A percentile compares a stretch with the other conserved stretches of the same genome.
phyloP scores from a whole-genome alignment of 2,888 invertebrate species.

The Agapetus fuscipes region DNA sequence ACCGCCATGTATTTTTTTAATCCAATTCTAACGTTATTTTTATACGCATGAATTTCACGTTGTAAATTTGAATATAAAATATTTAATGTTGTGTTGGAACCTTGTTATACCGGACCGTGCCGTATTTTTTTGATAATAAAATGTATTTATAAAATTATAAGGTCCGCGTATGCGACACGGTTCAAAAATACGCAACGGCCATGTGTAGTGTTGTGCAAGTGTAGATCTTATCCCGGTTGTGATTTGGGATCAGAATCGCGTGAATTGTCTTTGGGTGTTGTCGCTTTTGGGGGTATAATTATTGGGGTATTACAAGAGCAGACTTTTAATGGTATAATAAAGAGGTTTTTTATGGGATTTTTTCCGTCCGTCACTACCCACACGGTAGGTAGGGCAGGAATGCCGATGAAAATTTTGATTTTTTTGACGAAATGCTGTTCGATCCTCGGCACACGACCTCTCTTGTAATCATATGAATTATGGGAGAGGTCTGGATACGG shows the following conservation, averaged over 20 bases:
- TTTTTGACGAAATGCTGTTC: not conserved
- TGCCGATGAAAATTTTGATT: constrained; percentile 6
- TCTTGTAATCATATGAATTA: constrained; percentile 14
- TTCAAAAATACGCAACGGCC: not conserved
- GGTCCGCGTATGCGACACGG: constrained; percentile 7
- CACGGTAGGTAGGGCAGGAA: too few relatives aligned
- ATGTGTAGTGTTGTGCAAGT: too few relatives aligned
- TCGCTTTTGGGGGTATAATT: constrained; percentile 7
- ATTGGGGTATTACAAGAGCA: constrained; percentile 9
- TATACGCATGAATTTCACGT: too few relatives aligned
- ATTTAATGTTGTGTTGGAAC: too few relatives aligned
- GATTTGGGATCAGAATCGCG: not conserved
- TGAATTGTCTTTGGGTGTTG: too few relatives aligned
- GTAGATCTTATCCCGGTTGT: constrained; percentile 4
- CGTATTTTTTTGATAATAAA: constrained; percentile 16
- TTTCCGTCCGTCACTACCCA: too few relatives aligned
- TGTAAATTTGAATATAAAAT: too few relatives aligned
- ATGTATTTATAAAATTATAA: constrained; percentile 20
- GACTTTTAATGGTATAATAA: constrained; percentile 16
- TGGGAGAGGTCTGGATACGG: not conserved
- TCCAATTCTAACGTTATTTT: too few relatives aligned
- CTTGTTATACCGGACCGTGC: too few relatives aligned
- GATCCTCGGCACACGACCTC: constrained; percentile 10
- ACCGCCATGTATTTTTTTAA: too few relatives aligned
- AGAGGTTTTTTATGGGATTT: constrained; percentile 13